A percentile compares a stretch with the other conserved stretches of the same genome.
Conservation (phyloP, 2,888 invertebrate genomes). For the Hirtodrosophila duncani region DNA sequence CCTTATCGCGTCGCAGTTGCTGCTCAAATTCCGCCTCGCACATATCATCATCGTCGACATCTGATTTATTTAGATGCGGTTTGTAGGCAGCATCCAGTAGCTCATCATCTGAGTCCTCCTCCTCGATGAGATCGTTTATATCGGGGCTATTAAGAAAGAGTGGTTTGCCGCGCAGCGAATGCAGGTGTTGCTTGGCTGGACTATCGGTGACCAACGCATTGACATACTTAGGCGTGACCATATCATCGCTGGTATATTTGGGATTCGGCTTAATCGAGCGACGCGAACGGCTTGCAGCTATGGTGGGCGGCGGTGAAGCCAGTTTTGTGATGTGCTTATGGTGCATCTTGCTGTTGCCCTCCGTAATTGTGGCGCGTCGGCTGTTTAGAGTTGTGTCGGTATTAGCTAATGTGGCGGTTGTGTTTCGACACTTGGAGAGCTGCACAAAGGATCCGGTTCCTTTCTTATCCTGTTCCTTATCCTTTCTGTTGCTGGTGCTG, state of each 20-base stretch:
- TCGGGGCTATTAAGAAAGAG: conserved; percentile 37
- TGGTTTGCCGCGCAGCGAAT: conserved; percentile 32
- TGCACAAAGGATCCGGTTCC: too few species aligned
- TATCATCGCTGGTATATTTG: conserved; percentile 76
- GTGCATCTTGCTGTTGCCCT: conserved; percentile 11
- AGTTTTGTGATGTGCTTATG: conserved; percentile 37
- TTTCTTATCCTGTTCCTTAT: too few species aligned
- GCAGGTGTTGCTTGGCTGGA: neutral
- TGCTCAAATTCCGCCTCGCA: conserved; percentile 45
- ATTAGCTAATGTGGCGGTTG: too few species aligned
- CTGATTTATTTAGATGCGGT: too few species aligned
- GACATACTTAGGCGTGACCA: conserved; percentile 74
- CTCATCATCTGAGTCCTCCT: conserved; percentile 44
- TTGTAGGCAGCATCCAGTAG: conserved; percentile 54
- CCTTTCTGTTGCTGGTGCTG: too few species aligned
- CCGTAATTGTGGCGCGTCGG: conserved; percentile 2
- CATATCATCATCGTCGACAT: conserved; percentile 55
- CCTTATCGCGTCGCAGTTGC: conserved; percentile 41
- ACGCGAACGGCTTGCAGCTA: conserved; percentile 75
- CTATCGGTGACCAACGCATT: conserved; percentile 23
- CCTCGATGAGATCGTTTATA: conserved; percentile 50
- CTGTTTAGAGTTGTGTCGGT: neutral
- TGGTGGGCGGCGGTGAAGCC: conserved; percentile 61
- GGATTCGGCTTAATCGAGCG: conserved; percentile 78
- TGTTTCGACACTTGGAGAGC: too few species aligned